Conservation (phyloP, 2,888 invertebrate genomes). For the Eristalinus aeneus region DNA sequence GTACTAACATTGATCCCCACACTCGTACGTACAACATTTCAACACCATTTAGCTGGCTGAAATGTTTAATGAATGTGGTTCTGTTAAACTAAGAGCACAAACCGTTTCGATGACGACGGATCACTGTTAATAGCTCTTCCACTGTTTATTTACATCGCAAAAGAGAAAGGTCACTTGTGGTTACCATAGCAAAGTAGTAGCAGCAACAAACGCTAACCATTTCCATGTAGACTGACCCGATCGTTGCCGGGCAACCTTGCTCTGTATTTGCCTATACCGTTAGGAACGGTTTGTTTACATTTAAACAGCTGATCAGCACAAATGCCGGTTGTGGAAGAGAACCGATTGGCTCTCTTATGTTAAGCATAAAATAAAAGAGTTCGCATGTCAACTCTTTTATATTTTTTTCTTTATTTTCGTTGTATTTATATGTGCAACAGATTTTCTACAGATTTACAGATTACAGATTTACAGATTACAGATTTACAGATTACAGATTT, state of each 20-base stretch:
- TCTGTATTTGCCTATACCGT: conserved; percentile 40
- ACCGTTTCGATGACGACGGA: conserved; percentile 67
- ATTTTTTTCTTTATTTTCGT: not conserved
- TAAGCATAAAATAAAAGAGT: conserved; percentile 16
- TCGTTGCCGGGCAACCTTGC: conserved; percentile 59
- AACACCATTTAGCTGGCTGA: conserved; percentile 35
- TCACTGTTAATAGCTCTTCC: conserved; percentile 50
- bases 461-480: not conserved
- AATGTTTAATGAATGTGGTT: conserved; percentile 26
- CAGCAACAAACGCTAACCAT: conserved; percentile 29
- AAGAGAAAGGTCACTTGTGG: conserved; percentile 68
- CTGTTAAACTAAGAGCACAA: conserved; percentile 37
- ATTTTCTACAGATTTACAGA: not conserved
- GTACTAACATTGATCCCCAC: not conserved
- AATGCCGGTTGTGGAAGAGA: conserved; percentile 57
- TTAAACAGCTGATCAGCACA: conserved; percentile 49
- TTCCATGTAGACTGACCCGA: conserved; percentile 43
- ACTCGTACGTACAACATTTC: not conserved
- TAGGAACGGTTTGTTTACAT: conserved; percentile 54
- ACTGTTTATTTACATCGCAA: conserved; percentile 57
- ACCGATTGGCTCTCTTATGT: conserved; percentile 23
- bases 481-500: not conserved
- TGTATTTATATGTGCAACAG: not conserved
- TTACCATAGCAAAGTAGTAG: conserved; percentile 33
- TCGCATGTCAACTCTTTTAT: conserved; percentile 48